phyloP scores from a whole-genome alignment of 2,888 invertebrate species.

The Hydrotaea diabolus region DNA sequence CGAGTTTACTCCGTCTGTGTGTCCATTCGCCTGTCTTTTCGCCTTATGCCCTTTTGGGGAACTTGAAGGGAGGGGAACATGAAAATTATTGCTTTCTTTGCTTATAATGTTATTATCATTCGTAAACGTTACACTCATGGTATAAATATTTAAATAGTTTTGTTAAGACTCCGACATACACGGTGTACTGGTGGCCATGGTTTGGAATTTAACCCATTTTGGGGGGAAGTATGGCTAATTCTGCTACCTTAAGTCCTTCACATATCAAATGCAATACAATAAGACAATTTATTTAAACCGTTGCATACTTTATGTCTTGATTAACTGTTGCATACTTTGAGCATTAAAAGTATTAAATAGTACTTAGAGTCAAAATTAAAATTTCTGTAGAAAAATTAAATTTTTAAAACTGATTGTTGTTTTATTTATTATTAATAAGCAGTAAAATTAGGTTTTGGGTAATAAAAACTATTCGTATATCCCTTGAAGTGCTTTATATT shows the following conservation, averaged over 20 bases:
- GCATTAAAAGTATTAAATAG: too few species aligned
- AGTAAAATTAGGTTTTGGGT: too few species aligned
- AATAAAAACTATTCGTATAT: too few species aligned
- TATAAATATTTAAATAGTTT: conserved; percentile 40
- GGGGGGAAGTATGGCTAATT: too few species aligned
- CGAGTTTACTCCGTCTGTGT: neutral
- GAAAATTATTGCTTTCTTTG: conserved; percentile 13
- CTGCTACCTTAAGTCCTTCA: too few species aligned
- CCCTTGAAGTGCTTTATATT: too few species aligned
- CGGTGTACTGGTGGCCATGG: neutral
- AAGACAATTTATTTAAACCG: neutral
- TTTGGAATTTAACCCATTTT: neutral
- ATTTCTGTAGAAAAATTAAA: too few species aligned
- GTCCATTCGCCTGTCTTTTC: neutral
- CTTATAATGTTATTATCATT: conserved; percentile 35
- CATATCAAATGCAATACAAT: neutral
- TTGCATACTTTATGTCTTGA: too few species aligned
- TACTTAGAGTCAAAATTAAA: too few species aligned
- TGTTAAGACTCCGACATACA: neutral
- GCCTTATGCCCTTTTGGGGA: neutral
- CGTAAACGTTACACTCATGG: conserved; percentile 28
- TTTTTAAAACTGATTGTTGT: too few species aligned
- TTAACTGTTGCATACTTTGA: too few species aligned
- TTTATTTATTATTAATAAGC: too few species aligned
- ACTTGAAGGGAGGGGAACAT: neutral